A percentile compares a stretch with the other conserved stretches of the same genome.
These are phyloP conservation scores for Scaptomyza polygonia DNA, from an alignment of 2,888 invertebrate species.

Conservation along the genomic window DNA sequence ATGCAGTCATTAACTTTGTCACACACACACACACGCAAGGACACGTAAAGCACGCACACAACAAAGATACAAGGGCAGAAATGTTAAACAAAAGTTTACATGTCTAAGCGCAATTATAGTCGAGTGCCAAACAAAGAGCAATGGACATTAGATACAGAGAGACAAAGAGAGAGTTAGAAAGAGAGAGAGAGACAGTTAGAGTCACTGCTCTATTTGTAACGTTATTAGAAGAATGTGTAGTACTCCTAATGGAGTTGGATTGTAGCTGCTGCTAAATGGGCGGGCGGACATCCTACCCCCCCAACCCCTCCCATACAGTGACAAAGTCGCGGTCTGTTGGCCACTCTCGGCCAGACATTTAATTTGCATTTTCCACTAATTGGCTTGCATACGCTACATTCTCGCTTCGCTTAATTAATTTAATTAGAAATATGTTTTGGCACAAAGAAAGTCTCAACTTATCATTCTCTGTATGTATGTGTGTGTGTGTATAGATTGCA, in stretches of 20 bases:
- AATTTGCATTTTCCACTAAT: slow-evolving; percentile 79
- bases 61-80: slow-evolving; percentile 26
- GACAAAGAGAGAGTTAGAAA: not conserved
- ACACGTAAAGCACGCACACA: slow-evolving; percentile 20
- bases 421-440: slow-evolving; percentile 73
- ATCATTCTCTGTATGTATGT: not conserved
- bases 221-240: not conserved
- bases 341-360: slow-evolving; percentile 69
- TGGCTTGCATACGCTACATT: slow-evolving; percentile 71
- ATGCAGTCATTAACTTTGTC: slow-evolving; percentile 75
- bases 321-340: slow-evolving; percentile 30
- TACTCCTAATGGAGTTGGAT: slow-evolving; percentile 29
- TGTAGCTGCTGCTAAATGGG: slow-evolving; percentile 5
- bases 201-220: slow-evolving; percentile 12
- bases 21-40: slow-evolving; percentile 35
- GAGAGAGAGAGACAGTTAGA: not conserved
- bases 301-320: not conserved
- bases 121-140: slow-evolving; percentile 47
- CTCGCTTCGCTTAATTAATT: slow-evolving; percentile 75
- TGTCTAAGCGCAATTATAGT: slow-evolving; percentile 75
- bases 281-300: not conserved
- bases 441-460: slow-evolving; percentile 50
- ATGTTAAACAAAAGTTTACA: slow-evolving; percentile 68
- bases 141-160: slow-evolving; percentile 20
- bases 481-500: not conserved